phyloP scores from a whole-genome alignment of 2,797 vertebrate genomes.

The Melanotaenia parkinsoni region DNA sequence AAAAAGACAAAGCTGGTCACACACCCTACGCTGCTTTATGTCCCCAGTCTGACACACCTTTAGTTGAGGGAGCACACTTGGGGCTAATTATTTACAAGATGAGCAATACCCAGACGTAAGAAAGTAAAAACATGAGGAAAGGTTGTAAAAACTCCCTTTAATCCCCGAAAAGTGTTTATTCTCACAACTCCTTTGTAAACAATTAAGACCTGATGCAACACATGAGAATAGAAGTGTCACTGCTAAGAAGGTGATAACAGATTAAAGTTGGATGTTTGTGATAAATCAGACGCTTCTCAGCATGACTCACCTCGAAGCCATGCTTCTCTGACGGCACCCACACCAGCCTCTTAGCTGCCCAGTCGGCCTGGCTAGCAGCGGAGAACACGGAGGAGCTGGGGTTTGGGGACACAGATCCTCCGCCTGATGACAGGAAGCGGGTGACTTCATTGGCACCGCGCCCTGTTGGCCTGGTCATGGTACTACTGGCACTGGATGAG shows the following conservation, averaged over 20 bases:
- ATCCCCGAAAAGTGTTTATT: not conserved
- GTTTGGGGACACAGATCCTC: constrained; percentile 75
- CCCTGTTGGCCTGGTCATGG: constrained; percentile 82
- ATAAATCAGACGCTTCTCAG: constrained; percentile 3
- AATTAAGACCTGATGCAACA: not conserved
- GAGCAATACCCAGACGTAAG: constrained; percentile 31
- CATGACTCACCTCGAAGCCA: constrained; percentile 88
- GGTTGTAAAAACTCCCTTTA: not conserved
- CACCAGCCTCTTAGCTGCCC: constrained; percentile 91
- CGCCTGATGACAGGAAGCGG: constrained; percentile 83
- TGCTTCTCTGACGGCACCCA: constrained; percentile 95
- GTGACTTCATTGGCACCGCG: constrained; percentile 83
- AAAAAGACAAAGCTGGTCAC: constrained; percentile 14
- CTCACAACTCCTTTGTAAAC: not conserved
- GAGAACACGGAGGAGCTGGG: constrained; percentile 68
- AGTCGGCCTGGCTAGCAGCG: constrained; percentile 89
- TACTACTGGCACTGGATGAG: constrained; percentile 71
- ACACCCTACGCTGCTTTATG: constrained; percentile 43
- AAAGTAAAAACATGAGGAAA: constrained; percentile 29
- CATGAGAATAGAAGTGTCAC: not conserved
- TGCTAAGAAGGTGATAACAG: not conserved
- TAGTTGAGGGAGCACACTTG: constrained; percentile 35
- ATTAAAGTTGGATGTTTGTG: not conserved
- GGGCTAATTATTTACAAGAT: constrained; percentile 61
- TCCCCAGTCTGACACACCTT: constrained; percentile 64